Percentiles rank a stretch among this genome's conserved stretches.
Evolutionary conservation across 2,888 invertebrate genomes (phyloP).

Genomic region (Zootermopsis nevadensis): DNA sequence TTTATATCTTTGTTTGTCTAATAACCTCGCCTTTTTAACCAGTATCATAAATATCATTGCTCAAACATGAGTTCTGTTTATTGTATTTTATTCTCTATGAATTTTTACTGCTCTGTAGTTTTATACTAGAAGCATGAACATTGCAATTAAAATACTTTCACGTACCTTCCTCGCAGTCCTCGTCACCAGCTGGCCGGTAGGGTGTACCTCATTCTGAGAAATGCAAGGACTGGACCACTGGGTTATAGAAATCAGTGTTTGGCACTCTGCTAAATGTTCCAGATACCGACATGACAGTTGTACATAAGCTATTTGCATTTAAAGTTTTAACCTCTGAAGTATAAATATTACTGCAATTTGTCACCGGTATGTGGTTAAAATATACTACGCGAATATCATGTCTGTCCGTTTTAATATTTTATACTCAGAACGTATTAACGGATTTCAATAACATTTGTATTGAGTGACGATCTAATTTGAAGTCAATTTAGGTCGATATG

Average conservation of each 20-base stretch:
- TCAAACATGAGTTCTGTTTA: too few relatives aligned
- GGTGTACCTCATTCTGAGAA: neutral
- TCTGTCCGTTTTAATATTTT: neutral
- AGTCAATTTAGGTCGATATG: too few relatives aligned
- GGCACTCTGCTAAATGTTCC: constrained; percentile 14
- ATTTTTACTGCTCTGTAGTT: too few relatives aligned
- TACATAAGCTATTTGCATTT: neutral
- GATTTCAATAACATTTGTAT: too few relatives aligned
- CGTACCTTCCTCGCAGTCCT: neutral
- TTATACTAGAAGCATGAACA: too few relatives aligned
- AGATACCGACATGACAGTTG: neutral
- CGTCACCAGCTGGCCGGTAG: neutral
- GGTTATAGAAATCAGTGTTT: constrained; percentile 37
- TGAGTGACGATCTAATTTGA: too few relatives aligned
- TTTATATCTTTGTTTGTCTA: too few relatives aligned
- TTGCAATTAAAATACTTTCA: neutral
- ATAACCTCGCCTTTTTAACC: too few relatives aligned
- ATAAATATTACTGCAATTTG: neutral
- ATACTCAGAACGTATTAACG: too few relatives aligned
- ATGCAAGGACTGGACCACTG: constrained; percentile 17
- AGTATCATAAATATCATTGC: too few relatives aligned
- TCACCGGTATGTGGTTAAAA: neutral
- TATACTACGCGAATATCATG: neutral
- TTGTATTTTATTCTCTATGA: too few relatives aligned
- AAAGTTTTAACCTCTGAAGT: neutral